Evolutionary conservation across 2,113 vertebrate species (phyloP).

Genomic region (Rhinoptilus africanus): DNA sequence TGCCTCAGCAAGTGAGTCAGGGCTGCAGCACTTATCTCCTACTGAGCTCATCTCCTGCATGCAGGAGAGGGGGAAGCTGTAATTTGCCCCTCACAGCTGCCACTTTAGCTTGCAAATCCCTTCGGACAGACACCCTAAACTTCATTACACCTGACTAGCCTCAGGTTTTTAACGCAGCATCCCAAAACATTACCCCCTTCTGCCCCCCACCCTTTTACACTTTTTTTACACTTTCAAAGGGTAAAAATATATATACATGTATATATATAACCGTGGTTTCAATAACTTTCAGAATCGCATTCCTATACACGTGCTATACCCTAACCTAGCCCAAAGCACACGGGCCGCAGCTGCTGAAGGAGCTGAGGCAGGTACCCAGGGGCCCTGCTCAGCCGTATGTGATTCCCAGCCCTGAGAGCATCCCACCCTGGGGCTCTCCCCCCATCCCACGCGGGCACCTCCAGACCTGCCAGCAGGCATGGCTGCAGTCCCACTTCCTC

Average conservation of each 20-base stretch:
- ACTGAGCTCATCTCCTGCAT: neutral
- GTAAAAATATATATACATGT: neutral
- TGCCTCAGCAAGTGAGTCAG: neutral
- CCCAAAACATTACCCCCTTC: neutral
- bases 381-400: neutral
- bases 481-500: neutral
- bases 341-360: neutral
- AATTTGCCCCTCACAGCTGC: neutral
- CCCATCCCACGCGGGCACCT: accelerated
- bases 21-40: neutral
- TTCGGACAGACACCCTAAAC: neutral
- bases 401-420: neutral
- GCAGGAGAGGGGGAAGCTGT: neutral
- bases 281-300: neutral
- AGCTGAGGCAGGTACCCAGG: neutral
- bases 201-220: neutral
- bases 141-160: constrained; percentile 5
- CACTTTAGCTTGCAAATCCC: neutral
- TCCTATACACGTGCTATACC: neutral
- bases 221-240: neutral
- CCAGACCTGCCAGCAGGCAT: neutral
- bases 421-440: too few relatives aligned
- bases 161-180: neutral
- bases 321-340: neutral
- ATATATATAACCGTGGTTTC: neutral